Base-by-base conservation (phyloP, 2,113 vertebrate genomes). In the Phainopepla nitens region DNA sequence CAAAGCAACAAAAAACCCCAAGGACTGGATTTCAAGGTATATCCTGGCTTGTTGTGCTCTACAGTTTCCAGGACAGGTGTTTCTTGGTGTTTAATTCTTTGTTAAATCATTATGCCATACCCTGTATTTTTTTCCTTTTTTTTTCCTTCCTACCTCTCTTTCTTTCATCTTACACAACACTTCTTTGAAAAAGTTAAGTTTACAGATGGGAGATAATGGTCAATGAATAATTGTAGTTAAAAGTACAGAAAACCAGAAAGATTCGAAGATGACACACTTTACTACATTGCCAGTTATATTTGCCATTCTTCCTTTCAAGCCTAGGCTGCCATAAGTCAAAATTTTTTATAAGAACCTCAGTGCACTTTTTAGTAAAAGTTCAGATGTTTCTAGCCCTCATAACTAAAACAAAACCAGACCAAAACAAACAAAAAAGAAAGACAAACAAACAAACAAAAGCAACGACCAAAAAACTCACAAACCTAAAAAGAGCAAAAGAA, bases 91-190 rank as follows among this genome's bases (percentile, higher is more conserved):
- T 66, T 62, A 71, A 3, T 70, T n/a, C 3, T 61, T 70, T 36
- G 15, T 71, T 80, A 58, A 76, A 62, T 58, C 5, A 19, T 25
- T 15, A 50, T 25, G 6, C 24, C 1, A 3, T n/a, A n/a, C 3
- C 2, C 49, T 2, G 0, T 31, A 6, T 29, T 28, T 54, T 28
- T 54, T 50, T 3, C 5, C 4, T 0, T 9, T n/a, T 28, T 66
- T 36, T 75, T 41, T 54, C 5, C 11, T 68, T 53, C 6, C 6
- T 29, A 35, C 22, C 27, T 71, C 7, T 14, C 15, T 29, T 62
- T 57, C 36, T 71, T 89, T 66, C 19, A 58, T 27, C 33, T 49
- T 18, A 56, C 1, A 36, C 3, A 15, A n/a, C 1, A 15, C 2
- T 28, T 73, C 8, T 47, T 73, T 56, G 22, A 41, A 69, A 68